Base-by-base conservation (phyloP, 2,888 invertebrate genomes). In the Bimastos eiseni region DNA sequence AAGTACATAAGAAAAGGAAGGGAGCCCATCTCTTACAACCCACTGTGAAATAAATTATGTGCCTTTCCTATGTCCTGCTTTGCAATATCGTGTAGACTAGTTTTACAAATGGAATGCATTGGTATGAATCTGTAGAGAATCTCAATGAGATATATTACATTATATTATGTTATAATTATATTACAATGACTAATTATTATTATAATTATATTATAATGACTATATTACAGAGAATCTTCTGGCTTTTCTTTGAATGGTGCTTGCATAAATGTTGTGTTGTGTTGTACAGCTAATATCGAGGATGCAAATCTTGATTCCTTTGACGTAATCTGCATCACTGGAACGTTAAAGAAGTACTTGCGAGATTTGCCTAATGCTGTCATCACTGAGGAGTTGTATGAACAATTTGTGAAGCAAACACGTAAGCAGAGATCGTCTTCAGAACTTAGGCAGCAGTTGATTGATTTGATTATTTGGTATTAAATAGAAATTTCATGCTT, bases 291-390 rank as follows among this genome's bases (percentile, higher is more conserved):
- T 6, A 33, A 34, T 8, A 44, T 89, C 41, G 89, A 49, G 34
- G 44, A 41, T 36, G n/a, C 44, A 37, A 49, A 89, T 30, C 89
- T 49, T 19, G 37, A 88, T 37, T 44, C 88, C 24, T 90, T 90
- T 41, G 90, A 90, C 91, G 93, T 92, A 93, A 93, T 90, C 94
- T 94, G 89, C 92, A 93, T 95, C 41, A 94, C 94, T 33, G 94
- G 95, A 34, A 94, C 93, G 3, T 90, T 97, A 91, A 97, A 97
- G 94, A 97, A 97, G 94, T 97, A 96, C 94, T 95, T 97, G 86
- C 95, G 97, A 89, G 97, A 97, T 94, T 95, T 97, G 92, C 97
- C 97, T 0, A 97, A 97, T 94, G 97, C 97, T 11, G 96, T 97
- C 90, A 97, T 97, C 93, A 97, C 97, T 38, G 96, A 97, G 70